These are phyloP conservation scores for Sebastes oblongus DNA, from an alignment of 2,797 vertebrate species.

Conservation along the genomic window DNA sequence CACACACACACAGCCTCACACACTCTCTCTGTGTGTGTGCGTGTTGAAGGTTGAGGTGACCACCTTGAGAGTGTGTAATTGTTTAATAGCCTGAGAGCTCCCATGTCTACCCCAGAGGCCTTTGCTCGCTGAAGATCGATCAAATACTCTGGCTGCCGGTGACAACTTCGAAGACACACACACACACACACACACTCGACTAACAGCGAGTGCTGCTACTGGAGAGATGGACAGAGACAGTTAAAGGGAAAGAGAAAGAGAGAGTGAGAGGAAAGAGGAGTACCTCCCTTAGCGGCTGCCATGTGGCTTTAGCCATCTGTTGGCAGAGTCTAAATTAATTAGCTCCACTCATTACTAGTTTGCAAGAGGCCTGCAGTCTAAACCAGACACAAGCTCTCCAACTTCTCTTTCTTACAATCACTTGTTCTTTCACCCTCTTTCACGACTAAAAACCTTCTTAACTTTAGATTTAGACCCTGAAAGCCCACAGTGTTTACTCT, in stretches of 20 bases:
- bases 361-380: constrained; percentile 75
- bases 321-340: constrained; percentile 86
- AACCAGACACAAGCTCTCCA: constrained; percentile 66
- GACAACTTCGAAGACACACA: constrained; percentile 54
- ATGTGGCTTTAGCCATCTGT: constrained; percentile 87
- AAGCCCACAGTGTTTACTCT: not conserved
- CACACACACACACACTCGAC: not conserved
- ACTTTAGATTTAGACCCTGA: not conserved
- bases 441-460: not conserved
- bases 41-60: constrained; percentile 58
- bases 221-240: constrained; percentile 56
- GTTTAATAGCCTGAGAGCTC: constrained; percentile 77
- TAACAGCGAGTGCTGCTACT: constrained; percentile 28
- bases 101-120: constrained; percentile 55
- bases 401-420: constrained; percentile 33
- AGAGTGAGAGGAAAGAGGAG: constrained; percentile 64
- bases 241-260: constrained; percentile 64
- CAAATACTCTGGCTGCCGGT: constrained; percentile 59
- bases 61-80: constrained; percentile 76
- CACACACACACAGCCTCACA: not conserved
- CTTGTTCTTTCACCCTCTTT: constrained; percentile 21
- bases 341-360: constrained; percentile 83
- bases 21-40: not conserved
- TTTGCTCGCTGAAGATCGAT: constrained; percentile 71
- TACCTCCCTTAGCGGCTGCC: constrained; percentile 76